These are phyloP conservation scores for Pterocles burchelli DNA, from an alignment of 2,113 vertebrate species.

Conservation along the genomic window DNA sequence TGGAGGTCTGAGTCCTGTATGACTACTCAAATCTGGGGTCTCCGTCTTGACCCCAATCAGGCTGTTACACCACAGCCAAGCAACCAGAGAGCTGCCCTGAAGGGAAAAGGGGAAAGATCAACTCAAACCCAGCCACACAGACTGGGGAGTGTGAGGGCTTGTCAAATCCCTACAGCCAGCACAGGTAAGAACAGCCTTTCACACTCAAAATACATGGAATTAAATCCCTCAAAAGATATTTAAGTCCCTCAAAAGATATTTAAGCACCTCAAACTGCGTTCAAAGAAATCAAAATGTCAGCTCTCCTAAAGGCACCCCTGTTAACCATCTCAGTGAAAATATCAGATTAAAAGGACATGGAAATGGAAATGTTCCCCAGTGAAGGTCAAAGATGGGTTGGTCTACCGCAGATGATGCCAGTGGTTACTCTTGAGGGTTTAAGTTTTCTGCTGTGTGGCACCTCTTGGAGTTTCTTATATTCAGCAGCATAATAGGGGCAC, in stretches of 20 bases:
- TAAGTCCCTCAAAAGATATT: not conserved
- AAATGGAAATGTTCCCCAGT: not conserved
- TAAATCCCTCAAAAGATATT: not conserved
- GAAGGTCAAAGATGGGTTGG: not conserved
- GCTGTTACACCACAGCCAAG: not conserved
- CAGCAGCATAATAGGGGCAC: not conserved
- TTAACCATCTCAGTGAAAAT: not conserved
- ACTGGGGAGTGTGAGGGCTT: not conserved
- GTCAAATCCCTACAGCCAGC: not conserved
- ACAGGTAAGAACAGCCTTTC: not conserved
- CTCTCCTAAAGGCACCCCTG: not conserved
- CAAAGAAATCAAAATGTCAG: constrained; percentile 27
- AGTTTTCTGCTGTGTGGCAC: not conserved
- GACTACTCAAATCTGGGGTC: not conserved
- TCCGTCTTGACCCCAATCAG: not conserved
- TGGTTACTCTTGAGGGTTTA: not conserved
- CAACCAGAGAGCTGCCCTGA: not conserved
- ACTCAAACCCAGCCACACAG: not conserved
- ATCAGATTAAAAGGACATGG: not conserved
- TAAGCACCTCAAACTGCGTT: not conserved
- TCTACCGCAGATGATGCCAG: not conserved
- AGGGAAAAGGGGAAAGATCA: not conserved
- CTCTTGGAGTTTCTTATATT: not conserved
- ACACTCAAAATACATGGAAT: not conserved
- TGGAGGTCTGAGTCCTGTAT: not conserved